These are phyloP conservation scores for Notospermus geniculatus DNA, from an alignment of 1,140 invertebrate species.

Conservation along the genomic window DNA sequence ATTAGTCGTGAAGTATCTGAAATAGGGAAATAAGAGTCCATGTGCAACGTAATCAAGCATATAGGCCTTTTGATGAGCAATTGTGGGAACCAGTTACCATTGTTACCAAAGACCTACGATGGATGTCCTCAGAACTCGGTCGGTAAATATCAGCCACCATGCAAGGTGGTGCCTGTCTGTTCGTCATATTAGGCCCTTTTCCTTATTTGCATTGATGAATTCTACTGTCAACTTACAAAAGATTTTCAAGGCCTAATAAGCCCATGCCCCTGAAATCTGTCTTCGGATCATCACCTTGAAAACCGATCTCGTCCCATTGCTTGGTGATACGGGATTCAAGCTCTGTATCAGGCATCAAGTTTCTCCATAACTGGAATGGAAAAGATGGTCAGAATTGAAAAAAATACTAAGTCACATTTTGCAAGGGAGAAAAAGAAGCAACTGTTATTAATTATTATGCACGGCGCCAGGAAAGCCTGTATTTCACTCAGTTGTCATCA, in stretches of 20 bases:
- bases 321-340: slow-evolving; percentile 74
- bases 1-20: slow-evolving; percentile 73
- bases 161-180: no score
- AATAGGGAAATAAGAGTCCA: slow-evolving; percentile 20
- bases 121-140: no score
- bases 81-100: background rate
- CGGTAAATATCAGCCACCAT: no score
- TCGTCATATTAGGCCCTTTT: no score
- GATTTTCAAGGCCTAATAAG: slow-evolving; percentile 86
- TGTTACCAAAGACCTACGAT: no score
- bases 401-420: background rate
- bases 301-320: slow-evolving; percentile 95
- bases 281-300: slow-evolving; percentile 94
- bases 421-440: background rate
- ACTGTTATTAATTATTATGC: background rate
- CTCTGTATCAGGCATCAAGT: slow-evolving; percentile 71
- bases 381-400: background rate
- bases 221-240: slow-evolving; percentile 64
- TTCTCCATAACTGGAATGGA: slow-evolving; percentile 68
- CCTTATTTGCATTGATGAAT: no score
- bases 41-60: background rate
- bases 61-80: background rate
- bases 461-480: background rate
- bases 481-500: no score
- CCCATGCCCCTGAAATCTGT: slow-evolving; percentile 99